Base-by-base conservation (phyloP, 2,888 invertebrate species). In the Monoplex corrugatus region DNA sequence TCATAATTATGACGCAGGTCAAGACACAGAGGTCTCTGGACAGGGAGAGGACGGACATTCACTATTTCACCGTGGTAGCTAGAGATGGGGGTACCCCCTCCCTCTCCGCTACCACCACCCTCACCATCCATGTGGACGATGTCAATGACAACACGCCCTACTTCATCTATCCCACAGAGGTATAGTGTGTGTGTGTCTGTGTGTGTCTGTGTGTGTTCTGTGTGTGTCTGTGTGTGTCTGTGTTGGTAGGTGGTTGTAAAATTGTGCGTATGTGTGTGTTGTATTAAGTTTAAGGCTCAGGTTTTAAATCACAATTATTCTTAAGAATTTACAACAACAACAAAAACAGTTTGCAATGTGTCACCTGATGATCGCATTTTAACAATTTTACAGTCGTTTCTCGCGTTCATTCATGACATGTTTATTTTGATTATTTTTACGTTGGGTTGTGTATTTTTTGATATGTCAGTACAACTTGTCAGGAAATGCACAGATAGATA, bases 101-200 rank as follows among this genome's bases (percentile, higher is more conserved):
- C 23, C 89, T 90, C 6, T 88, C 91, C 68, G 68, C 90, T 23
- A 88, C 90, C 50, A 85, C 91, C 50, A 90, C 63, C 32, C 80
- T 91, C 50, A 87, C 89, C 68, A 89, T 91, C 84, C 90, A 82
- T 43, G 83, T 91, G 8, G 80, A 82, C 23, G 91, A 91, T 38
- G 87, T 89, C 85, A 91, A 91, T 86, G 91, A 91, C 90, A 91
- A 91, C 88, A 86, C 82, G 50, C 91, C 91, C 2, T 87, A 80
- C 68, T 91, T 91, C 38, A 19, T 89, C 38, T 91, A 63, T 43
- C 91, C 91, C 28, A 80, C 82, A 0, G 86, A 86, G 78, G 86
- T 78, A n/a, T n/a, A 13, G 40, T 35, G 45, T 44, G 38, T 0
- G 38, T 72, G 72, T 80, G 2, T 80, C 28, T 40, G 43, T 40